A percentile compares a stretch with the other conserved stretches of the same genome.
Evolutionary conservation across 2,888 invertebrate species (phyloP).

Genomic region (Tetramorium bicarinatum): DNA sequence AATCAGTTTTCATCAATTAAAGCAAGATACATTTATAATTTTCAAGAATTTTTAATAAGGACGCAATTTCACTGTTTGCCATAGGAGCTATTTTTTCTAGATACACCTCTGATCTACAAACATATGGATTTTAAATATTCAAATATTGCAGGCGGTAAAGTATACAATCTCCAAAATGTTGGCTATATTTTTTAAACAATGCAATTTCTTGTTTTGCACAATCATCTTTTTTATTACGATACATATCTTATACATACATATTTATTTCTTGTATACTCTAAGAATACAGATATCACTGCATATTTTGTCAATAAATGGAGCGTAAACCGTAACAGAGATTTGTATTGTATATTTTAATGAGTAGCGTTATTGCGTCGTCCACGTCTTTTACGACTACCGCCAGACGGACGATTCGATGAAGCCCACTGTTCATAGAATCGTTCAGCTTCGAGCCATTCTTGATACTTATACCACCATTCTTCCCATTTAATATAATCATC

Average conservation of each 20-base stretch:
- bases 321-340: constrained; percentile 49
- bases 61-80: too few species aligned
- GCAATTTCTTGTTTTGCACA: not conserved
- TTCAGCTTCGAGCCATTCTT: constrained; percentile 96
- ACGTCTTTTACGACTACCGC: constrained; percentile 83
- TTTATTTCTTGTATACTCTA: constrained; percentile 49
- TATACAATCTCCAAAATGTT: not conserved
- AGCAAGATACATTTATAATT: not conserved
- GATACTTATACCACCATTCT: constrained; percentile 98
- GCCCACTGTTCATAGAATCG: constrained; percentile 92
- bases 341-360: constrained; percentile 73
- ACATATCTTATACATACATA: constrained; percentile 31
- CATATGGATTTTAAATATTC: not conserved
- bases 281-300: constrained; percentile 72
- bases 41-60: not conserved
- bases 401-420: constrained; percentile 85
- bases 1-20: not conserved
- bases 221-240: constrained; percentile 38
- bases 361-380: constrained; percentile 82
- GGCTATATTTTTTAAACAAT: constrained; percentile 1
- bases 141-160: not conserved
- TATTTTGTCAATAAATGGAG: constrained; percentile 65
- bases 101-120: too few species aligned
- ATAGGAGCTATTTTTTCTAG: too few species aligned
- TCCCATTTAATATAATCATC: constrained; percentile 97